A percentile compares a stretch with the other conserved stretches of the same genome.
phyloP scores from a whole-genome alignment of 2,113 vertebrate species.

The Paradisaea rubra region DNA sequence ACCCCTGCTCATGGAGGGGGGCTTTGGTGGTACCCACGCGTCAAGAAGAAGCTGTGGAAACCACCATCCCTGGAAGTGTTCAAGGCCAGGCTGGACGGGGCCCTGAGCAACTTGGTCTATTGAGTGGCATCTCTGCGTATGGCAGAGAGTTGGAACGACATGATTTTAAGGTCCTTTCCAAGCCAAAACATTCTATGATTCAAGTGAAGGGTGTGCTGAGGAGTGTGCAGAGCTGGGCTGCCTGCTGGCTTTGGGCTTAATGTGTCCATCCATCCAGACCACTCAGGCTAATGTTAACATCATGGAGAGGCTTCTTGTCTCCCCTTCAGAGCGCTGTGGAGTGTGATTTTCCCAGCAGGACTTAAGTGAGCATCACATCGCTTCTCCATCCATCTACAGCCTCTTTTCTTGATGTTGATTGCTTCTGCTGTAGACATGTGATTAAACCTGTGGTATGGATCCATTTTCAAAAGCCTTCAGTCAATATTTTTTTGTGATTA shows the following conservation, averaged over 20 bases:
- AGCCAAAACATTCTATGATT: not conserved
- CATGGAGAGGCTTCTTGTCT: accelerated
- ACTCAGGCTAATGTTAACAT: accelerated
- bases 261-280: accelerated
- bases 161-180: not conserved
- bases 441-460: not conserved
- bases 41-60: not conserved
- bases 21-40: accelerated
- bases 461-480: not conserved
- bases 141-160: not conserved
- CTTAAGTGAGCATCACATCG: not conserved
- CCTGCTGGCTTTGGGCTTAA: not conserved
- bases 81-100: not conserved
- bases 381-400: not conserved
- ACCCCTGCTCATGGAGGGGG: not conserved
- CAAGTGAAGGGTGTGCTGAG: not conserved
- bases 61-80: not conserved
- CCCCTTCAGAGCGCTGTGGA: accelerated
- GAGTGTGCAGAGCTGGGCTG: accelerated
- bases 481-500: not conserved
- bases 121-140: not conserved
- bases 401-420: not conserved
- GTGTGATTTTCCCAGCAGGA: not conserved
- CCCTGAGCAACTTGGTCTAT: not conserved
- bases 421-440: not conserved